Evolutionary conservation across 2,113 vertebrate genomes (phyloP).

Genomic region (Siniperca knerii): DNA sequence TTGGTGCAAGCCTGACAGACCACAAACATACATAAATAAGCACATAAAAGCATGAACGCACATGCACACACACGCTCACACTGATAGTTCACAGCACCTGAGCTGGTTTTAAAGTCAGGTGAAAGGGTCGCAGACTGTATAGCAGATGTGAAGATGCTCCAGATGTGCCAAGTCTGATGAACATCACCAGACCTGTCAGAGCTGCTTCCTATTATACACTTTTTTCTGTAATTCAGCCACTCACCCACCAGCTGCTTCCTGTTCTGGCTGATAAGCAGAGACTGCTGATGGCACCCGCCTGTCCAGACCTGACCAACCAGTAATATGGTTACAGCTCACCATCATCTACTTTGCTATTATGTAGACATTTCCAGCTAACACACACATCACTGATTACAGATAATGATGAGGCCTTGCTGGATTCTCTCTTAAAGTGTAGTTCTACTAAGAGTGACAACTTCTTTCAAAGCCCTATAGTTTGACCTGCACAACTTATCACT

Average conservation of each 20-base stretch:
- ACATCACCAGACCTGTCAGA: conserved; percentile 35
- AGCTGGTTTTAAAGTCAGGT: conserved; percentile 44
- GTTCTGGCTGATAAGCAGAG: conserved; percentile 44
- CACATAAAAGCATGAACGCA: background rate
- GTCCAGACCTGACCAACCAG: conserved; percentile 27
- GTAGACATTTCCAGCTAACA: conserved; percentile 37
- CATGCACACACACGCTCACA: background rate
- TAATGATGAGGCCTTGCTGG: background rate
- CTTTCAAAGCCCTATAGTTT: background rate
- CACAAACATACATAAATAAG: background rate
- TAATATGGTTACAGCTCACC: conserved; percentile 24
- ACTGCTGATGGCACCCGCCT: conserved; percentile 34
- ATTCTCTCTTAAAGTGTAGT: background rate
- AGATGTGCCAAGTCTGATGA: conserved; percentile 48
- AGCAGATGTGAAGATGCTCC: conserved; percentile 28
- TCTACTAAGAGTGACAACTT: background rate
- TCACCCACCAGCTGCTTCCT: conserved; percentile 69
- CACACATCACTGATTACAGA: conserved; percentile 4
- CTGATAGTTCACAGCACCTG: conserved; percentile 51
- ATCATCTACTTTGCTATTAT: background rate
- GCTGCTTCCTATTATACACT: conserved; percentile 23
- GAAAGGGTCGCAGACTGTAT: conserved; percentile 21
- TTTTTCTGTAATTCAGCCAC: conserved; percentile 40
- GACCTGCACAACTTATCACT: background rate
- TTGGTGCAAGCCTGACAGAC: background rate